A percentile compares a stretch with the other conserved stretches of the same genome.
These are phyloP conservation scores for Heliconius charithonia DNA, from an alignment of 2,888 invertebrate species.

Conservation along the genomic window DNA sequence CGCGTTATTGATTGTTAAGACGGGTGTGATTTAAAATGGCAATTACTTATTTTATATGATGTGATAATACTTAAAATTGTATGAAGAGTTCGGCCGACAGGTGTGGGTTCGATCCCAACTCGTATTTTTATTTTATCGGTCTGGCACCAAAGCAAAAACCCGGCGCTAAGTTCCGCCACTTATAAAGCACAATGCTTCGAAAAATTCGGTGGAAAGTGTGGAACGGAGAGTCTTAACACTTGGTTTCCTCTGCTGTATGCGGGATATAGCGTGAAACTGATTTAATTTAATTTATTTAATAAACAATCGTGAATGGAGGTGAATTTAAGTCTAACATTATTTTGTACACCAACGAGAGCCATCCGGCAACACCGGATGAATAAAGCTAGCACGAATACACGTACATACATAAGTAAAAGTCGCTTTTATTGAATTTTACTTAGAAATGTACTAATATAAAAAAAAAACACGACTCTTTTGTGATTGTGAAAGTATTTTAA, in stretches of 20 bases:
- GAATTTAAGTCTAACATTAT: conserved; percentile 48
- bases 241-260: too few relatives aligned
- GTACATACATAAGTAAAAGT: conserved; percentile 3
- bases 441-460: background rate
- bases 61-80: conserved; percentile 51
- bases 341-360: conserved; percentile 62
- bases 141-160: too few relatives aligned
- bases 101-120: too few relatives aligned
- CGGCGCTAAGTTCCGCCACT: too few relatives aligned
- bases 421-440: conserved; percentile 18
- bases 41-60: conserved; percentile 52
- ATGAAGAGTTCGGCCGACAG: too few relatives aligned
- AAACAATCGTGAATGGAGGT: conserved; percentile 50
- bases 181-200: too few relatives aligned
- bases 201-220: too few relatives aligned
- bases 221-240: too few relatives aligned
- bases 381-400: conserved; percentile 69
- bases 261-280: too few relatives aligned
- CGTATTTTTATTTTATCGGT: too few relatives aligned
- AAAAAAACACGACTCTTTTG: background rate
- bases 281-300: too few relatives aligned
- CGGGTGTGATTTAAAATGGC: conserved; percentile 57
- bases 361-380: conserved; percentile 72
- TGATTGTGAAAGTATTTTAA: conserved; percentile 1
- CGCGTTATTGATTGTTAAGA: conserved; percentile 54